Evolutionary conservation across 2,888 invertebrate species (phyloP), one percentile per base, ranked within the genome.

Genomic region (Drosophila kanekoi): DNA sequence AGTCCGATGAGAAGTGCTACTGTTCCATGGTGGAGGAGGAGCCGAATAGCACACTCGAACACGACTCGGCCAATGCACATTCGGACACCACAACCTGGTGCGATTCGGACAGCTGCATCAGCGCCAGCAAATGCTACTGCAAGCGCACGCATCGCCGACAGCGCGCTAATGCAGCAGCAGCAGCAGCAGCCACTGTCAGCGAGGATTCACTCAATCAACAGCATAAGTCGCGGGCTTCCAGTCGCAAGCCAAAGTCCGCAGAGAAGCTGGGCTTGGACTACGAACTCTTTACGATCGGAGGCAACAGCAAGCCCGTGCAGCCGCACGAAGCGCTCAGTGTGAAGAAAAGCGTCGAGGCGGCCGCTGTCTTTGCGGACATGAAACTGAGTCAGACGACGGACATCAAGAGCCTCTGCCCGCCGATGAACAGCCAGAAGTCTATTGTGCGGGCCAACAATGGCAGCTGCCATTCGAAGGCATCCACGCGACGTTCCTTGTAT

Each of bases 71-170:
- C 58, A 87, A 89, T n/a, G 92, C 93, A 35, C 87, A 89, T 41
- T 91, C 92, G 41, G 91, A 90, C 72, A 93, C 90, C 1, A 84
- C 89, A 18, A 93, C 93, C 3, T 95, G 94, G 87, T 97, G 97
- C 86, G 96, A 95, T 14, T 96, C 97, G 0, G 97, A 97, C 90
- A 97, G 96, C 86, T 98, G 97, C 89, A 94, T 96, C 0, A 97
- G 96, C 76, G 96, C 96, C 81, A 97, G 97, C 91, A 97, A 97
- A 91, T 97, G 97, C 90, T 97, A 97, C 89, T 97, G 97, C 90
- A 94, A 91, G 45, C 82, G 87, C 4, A 66, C 70, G 8, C 85
- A 86, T 57, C 72, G 77, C 3, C 77, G 77, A 2, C 74, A 78
- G 32, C 68, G 71, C 2, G 45, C 71, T 33, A 47, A 67, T 47